Percentiles rank a stretch among this genome's conserved stretches.
Conservation (phyloP, 53 echinoderm and acorn worm species). For the Echinometra lucunter region DNA sequence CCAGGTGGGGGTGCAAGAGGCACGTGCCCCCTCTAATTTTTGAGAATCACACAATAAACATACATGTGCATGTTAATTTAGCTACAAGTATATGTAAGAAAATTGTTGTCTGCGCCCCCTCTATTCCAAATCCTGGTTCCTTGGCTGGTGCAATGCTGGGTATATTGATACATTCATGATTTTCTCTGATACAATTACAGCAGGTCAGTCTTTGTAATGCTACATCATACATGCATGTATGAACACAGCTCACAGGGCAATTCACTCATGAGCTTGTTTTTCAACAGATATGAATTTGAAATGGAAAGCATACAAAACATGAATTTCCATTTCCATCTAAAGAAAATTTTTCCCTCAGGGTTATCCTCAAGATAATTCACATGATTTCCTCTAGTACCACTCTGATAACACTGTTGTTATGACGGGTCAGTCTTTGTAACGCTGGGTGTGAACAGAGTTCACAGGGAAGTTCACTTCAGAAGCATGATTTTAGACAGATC, state of each 20-base stretch:
- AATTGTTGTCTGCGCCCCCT: no score
- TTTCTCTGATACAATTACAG: slow-evolving; percentile 87
- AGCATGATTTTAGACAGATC: slow-evolving; percentile 96
- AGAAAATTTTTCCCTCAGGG: background rate
- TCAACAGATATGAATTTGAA: slow-evolving; percentile 86
- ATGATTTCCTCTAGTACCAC: slow-evolving; percentile 83
- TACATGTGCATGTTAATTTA: no score
- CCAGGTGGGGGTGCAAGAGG: no score
- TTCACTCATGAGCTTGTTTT: slow-evolving; percentile 86
- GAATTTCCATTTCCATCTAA: background rate
- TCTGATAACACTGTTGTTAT: slow-evolving; percentile 89
- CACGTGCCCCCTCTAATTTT: no score
- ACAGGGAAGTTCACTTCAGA: slow-evolving; percentile 76
- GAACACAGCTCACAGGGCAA: slow-evolving; percentile 86
- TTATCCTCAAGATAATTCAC: no score
- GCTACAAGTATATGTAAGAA: no score
- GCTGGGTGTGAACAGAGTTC: slow-evolving; percentile 86
- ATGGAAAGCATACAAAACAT: background rate
- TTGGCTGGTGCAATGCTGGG: no score
- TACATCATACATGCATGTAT: slow-evolving; percentile 25
- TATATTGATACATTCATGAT: no score
- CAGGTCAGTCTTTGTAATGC: slow-evolving; percentile 87
- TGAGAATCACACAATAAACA: no score
- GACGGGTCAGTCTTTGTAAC: slow-evolving; percentile 86
- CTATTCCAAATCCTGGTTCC: no score